These are phyloP conservation scores for Heliconius melpomene DNA, from an alignment of 1,140 invertebrate genomes.

Conservation along the genomic window DNA sequence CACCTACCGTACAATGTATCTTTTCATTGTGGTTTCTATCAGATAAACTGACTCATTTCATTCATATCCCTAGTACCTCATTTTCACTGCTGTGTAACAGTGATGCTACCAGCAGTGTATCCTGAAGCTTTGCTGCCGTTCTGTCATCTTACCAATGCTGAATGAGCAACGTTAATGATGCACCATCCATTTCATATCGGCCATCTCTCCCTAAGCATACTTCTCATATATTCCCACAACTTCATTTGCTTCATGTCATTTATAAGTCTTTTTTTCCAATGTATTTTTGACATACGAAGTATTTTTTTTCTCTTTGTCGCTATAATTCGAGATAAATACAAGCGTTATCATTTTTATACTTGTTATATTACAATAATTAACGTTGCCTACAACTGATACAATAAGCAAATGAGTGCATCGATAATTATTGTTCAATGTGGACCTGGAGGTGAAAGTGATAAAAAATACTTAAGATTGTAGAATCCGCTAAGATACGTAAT, in stretches of 20 bases:
- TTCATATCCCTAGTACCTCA: too few species aligned
- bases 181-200: not conserved
- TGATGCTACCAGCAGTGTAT: not conserved
- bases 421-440: not conserved
- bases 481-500: constrained; percentile 22
- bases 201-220: too few species aligned
- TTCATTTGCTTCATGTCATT: not conserved
- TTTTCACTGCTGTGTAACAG: not conserved
- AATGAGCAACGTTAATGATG: not conserved
- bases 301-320: too few species aligned
- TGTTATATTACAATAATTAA: not conserved
- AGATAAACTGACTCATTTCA: too few species aligned
- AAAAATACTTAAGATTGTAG: constrained; percentile 5
- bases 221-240: not conserved
- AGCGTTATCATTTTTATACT: not conserved
- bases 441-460: constrained; percentile 25
- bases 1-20: too few species aligned
- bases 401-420: not conserved
- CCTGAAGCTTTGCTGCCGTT: not conserved
- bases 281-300: too few species aligned
- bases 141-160: not conserved
- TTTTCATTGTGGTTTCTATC: too few species aligned
- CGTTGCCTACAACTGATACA: constrained; percentile 2
- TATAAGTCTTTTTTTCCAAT: too few species aligned
- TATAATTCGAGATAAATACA: not conserved